These are phyloP conservation scores for Littorina saxatilis DNA, from an alignment of 1,140 invertebrate species.

Conservation along the genomic window DNA sequence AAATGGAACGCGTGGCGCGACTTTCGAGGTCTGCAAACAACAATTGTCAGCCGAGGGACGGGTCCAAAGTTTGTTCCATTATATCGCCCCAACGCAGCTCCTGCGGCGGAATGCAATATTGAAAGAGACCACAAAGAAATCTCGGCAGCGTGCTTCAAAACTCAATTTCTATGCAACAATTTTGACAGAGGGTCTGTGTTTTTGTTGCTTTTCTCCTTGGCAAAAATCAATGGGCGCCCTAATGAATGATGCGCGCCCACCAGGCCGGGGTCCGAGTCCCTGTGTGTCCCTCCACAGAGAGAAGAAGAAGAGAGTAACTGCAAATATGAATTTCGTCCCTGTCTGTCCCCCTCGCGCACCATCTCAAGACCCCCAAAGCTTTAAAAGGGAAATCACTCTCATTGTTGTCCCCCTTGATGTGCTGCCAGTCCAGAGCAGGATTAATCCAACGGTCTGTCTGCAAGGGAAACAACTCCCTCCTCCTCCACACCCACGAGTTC, in stretches of 20 bases:
- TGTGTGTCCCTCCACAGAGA: not conserved
- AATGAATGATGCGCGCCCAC: slow-evolving; percentile 27
- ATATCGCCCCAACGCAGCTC: slow-evolving; percentile 26
- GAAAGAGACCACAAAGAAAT: slow-evolving; percentile 42
- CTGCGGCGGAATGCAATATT: slow-evolving; percentile 40
- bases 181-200: slow-evolving; percentile 37
- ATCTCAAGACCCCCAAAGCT: slow-evolving; percentile 22
- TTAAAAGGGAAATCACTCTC: slow-evolving; percentile 42
- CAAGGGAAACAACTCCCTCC: not conserved
- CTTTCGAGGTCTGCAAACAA: slow-evolving; percentile 45
- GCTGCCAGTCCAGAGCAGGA: slow-evolving; percentile 22
- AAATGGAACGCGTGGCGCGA: slow-evolving; percentile 44
- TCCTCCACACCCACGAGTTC: not conserved
- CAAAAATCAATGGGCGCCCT: slow-evolving; percentile 26
- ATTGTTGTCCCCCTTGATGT: slow-evolving; percentile 40
- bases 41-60: slow-evolving; percentile 37
- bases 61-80: slow-evolving; percentile 42
- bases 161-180: slow-evolving; percentile 43
- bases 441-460: slow-evolving; percentile 33
- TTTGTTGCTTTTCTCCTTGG: slow-evolving; percentile 27
- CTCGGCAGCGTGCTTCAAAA: slow-evolving; percentile 34
- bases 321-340: slow-evolving; percentile 38
- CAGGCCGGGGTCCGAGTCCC: not conserved
- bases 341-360: slow-evolving; percentile 8
- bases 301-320: slow-evolving; percentile 35